Conservation (phyloP, 2,888 invertebrate species). For the Rhingia rostrata region DNA sequence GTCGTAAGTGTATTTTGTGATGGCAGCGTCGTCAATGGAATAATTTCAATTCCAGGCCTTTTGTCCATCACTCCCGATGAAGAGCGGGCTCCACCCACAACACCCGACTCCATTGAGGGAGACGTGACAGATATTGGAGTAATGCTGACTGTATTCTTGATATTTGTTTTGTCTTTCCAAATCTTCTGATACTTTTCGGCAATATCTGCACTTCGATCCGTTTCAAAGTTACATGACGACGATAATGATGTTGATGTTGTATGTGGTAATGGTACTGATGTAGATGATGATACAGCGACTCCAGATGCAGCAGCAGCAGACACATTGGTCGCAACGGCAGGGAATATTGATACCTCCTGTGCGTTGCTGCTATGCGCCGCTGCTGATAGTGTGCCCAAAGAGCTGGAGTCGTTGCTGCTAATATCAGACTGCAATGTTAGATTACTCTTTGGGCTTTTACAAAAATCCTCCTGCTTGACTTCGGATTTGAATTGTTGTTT, state of each 20-base stretch:
- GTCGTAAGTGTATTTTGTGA: slow-evolving; percentile 85
- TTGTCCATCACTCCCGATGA: slow-evolving; percentile 84
- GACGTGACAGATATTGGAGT: slow-evolving; percentile 79
- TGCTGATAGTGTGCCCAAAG: slow-evolving; percentile 84
- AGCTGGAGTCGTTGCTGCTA: slow-evolving; percentile 84
- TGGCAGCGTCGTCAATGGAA: slow-evolving; percentile 87
- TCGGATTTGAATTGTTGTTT: slow-evolving; percentile 75
- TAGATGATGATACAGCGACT: slow-evolving; percentile 69
- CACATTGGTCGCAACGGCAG: slow-evolving; percentile 45
- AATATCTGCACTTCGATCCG: slow-evolving; percentile 76
- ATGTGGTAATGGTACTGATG: slow-evolving; percentile 1
- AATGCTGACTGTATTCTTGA: slow-evolving; percentile 81
- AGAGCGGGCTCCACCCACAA: slow-evolving; percentile 15
- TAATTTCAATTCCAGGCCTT: slow-evolving; percentile 92
- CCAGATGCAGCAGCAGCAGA: slow-evolving; percentile 66
- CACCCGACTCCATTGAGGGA: slow-evolving; percentile 79
- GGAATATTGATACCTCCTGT: slow-evolving; percentile 50
- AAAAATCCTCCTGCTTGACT: slow-evolving; percentile 83
- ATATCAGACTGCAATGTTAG: slow-evolving; percentile 75
- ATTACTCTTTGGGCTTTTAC: slow-evolving; percentile 85
- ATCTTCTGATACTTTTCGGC: slow-evolving; percentile 82
- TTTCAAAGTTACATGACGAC: slow-evolving; percentile 11
- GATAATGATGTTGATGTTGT: slow-evolving; percentile 30
- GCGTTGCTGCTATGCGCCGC: slow-evolving; percentile 74
- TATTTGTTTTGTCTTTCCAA: slow-evolving; percentile 81